Evolutionary conservation across 2,113 vertebrate species (phyloP).

Genomic region (Isurus oxyrinchus): DNA sequence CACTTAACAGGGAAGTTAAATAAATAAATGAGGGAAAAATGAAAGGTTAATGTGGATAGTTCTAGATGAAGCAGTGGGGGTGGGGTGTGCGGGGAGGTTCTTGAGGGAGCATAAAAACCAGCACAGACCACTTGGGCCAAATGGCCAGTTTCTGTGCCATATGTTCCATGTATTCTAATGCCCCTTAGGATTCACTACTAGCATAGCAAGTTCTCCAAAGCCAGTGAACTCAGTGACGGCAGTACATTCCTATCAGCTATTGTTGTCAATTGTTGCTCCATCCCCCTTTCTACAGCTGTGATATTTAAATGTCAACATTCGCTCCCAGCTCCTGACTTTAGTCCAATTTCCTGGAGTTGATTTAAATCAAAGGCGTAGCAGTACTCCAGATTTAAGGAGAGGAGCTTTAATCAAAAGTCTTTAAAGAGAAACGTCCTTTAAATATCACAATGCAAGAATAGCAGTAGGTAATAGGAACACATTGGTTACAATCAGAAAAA

Average conservation of each 20-base stretch:
- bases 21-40: background rate
- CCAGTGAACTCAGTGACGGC: background rate
- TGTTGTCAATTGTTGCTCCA: background rate
- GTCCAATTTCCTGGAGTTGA: background rate
- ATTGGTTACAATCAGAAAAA: background rate
- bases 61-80: background rate
- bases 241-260: background rate
- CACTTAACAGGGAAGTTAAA: background rate
- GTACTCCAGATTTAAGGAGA: background rate
- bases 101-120: background rate
- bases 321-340: background rate
- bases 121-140: background rate
- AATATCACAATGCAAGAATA: background rate
- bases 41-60: background rate
- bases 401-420: background rate
- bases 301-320: background rate
- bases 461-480: background rate
- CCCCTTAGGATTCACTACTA: background rate
- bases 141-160: background rate
- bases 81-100: background rate
- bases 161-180: background rate
- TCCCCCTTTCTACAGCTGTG: background rate
- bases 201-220: background rate
- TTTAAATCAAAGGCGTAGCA: background rate
- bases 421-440: background rate